These are phyloP conservation scores for Smittia sp. DNA, from an alignment of 2,888 invertebrate species.

Conservation along the genomic window DNA sequence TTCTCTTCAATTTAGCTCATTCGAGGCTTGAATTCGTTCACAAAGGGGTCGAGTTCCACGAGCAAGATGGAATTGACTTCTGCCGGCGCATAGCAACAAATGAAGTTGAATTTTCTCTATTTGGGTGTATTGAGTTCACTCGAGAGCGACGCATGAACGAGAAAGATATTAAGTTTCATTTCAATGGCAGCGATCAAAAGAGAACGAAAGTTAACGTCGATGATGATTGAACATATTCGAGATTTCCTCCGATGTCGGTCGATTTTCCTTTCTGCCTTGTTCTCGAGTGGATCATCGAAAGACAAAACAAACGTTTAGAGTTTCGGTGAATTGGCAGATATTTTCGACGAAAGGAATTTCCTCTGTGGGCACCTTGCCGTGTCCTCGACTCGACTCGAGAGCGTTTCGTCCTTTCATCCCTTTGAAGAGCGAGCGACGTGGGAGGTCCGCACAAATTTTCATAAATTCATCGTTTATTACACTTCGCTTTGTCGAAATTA, in stretches of 20 bases:
- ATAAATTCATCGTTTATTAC: slow-evolving; percentile 33
- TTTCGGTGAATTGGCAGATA: slow-evolving; percentile 36
- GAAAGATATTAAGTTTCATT: slow-evolving; percentile 16
- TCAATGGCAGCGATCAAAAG: neutral
- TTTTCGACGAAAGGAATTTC: slow-evolving; percentile 22
- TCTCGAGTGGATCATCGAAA: neutral
- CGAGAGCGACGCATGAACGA: neutral
- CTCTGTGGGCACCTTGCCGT: neutral
- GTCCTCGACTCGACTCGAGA: neutral
- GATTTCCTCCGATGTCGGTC: neutral
- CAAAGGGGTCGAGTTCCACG: neutral
- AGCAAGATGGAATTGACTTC: neutral
- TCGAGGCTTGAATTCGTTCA: too few species aligned
- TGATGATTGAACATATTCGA: slow-evolving; percentile 15
- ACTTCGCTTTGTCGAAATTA: slow-evolving; percentile 2
- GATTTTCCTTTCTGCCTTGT: slow-evolving; percentile 12
- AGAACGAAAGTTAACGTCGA: neutral
- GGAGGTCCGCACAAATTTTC: slow-evolving; percentile 23
- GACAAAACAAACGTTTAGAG: neutral
- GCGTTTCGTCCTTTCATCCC: neutral
- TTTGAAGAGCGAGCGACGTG: slow-evolving; percentile 19
- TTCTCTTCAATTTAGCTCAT: too few species aligned
- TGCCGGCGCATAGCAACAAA: neutral
- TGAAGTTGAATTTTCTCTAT: neutral
- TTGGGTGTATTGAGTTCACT: neutral